Evolutionary conservation across 2,797 vertebrate species (phyloP).

Genomic region (Taeniopygia guttata): DNA sequence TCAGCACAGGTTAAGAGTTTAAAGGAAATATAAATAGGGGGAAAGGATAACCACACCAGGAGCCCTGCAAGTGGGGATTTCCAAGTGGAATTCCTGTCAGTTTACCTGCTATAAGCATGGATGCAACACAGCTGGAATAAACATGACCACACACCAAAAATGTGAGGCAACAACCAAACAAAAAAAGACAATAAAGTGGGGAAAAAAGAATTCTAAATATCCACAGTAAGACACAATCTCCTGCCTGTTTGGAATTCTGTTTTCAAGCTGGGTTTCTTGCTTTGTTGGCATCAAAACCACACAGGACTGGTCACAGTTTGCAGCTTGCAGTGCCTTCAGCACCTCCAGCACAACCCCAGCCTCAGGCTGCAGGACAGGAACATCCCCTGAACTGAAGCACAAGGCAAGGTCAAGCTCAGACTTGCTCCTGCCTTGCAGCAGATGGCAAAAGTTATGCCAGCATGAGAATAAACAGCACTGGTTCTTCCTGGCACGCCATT

Average conservation of each 20-base stretch:
- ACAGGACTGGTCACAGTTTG: slow-evolving; percentile 25
- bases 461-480: slow-evolving; percentile 34
- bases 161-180: not conserved
- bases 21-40: not conserved
- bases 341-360: slow-evolving; percentile 66
- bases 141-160: not conserved
- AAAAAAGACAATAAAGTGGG: fast-evolving
- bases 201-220: not conserved
- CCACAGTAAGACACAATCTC: not conserved
- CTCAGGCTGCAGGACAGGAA: not conserved
- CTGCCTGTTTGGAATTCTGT: not conserved
- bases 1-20: not conserved
- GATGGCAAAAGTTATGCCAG: slow-evolving; percentile 50
- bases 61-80: not conserved
- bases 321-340: slow-evolving; percentile 68
- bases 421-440: slow-evolving; percentile 40
- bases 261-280: not conserved
- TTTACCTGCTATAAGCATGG: not conserved
- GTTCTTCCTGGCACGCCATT: slow-evolving; percentile 25
- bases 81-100: slow-evolving; percentile 20
- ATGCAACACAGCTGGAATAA: not conserved
- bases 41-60: not conserved
- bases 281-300: slow-evolving; percentile 1
- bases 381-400: not conserved
- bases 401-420: slow-evolving; percentile 26